Evolutionary conservation across 2,888 invertebrate species (phyloP).

Genomic region (Odontothrips loti): DNA sequence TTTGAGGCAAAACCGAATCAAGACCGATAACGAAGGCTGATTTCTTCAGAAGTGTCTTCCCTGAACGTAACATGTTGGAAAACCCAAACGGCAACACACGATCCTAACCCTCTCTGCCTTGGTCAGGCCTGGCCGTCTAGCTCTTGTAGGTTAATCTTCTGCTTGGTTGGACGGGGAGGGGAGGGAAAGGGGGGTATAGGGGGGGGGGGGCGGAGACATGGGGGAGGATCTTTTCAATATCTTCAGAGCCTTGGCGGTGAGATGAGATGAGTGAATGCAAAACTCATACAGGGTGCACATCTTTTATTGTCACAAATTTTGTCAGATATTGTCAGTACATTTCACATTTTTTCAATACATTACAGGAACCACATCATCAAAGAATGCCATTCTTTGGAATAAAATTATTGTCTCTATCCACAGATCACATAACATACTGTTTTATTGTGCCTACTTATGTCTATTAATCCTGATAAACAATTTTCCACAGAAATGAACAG

Average conservation of each 20-base stretch:
- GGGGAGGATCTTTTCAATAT: too few relatives aligned
- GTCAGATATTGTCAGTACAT: not conserved
- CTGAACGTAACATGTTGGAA: not conserved
- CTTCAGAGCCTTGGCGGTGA: too few relatives aligned
- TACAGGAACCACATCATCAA: not conserved
- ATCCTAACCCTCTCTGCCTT: too few relatives aligned
- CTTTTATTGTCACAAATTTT: constrained; percentile 14
- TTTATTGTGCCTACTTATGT: constrained; percentile 1
- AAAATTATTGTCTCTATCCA: constrained; percentile 4
- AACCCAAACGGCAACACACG: too few relatives aligned
- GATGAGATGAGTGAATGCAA: not conserved
- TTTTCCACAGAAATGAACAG: not conserved
- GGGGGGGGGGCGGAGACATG: too few relatives aligned
- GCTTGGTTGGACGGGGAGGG: too few relatives aligned
- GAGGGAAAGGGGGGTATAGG: too few relatives aligned
- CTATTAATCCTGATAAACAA: not conserved
- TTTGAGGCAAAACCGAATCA: not conserved
- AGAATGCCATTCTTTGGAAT: not conserved
- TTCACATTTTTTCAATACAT: not conserved
- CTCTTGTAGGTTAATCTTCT: too few relatives aligned
- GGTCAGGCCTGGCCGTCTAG: too few relatives aligned
- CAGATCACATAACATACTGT: not conserved
- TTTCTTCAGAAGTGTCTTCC: not conserved
- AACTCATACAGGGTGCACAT: not conserved
- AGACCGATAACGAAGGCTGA: not conserved